These are phyloP conservation scores for Ophion ventricosus DNA, from an alignment of 2,888 invertebrate species.

Conservation along the genomic window DNA sequence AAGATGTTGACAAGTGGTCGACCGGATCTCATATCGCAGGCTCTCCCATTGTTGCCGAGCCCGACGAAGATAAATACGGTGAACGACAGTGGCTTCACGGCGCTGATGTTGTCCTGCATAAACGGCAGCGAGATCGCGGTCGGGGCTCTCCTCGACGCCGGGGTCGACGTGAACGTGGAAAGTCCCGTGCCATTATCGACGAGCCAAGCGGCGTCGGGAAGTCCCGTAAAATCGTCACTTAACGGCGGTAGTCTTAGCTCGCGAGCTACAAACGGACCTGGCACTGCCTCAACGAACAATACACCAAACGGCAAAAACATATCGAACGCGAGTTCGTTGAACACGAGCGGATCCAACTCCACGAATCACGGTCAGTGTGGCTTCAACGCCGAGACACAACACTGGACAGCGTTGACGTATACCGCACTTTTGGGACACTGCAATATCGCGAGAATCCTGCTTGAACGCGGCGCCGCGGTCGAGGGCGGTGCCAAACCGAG, in stretches of 20 bases:
- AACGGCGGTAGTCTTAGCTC: conserved; percentile 66
- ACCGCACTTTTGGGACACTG: conserved; percentile 87
- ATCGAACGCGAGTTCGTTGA: conserved; percentile 28
- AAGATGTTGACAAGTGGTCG: conserved; percentile 92
- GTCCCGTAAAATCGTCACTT: conserved; percentile 72
- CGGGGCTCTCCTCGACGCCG: conserved; percentile 89
- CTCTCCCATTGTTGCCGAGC: conserved; percentile 89
- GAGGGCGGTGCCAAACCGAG: conserved; percentile 93
- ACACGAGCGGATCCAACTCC: conserved; percentile 53
- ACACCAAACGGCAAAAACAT: conserved; percentile 77
- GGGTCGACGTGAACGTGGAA: conserved; percentile 92
- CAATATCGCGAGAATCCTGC: conserved; percentile 86
- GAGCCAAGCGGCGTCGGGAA: conserved; percentile 71
- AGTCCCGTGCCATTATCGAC: conserved; percentile 85
- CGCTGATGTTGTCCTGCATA: conserved; percentile 92
- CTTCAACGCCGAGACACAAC: conserved; percentile 87
- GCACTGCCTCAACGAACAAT: conserved; percentile 68
- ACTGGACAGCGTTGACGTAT: conserved; percentile 96
- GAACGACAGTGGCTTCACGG: conserved; percentile 91
- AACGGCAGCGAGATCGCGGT: conserved; percentile 92
- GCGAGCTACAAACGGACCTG: conserved; percentile 67
- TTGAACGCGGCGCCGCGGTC: conserved; percentile 92
- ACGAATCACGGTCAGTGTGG: conserved; percentile 68
- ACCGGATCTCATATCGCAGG: conserved; percentile 91
- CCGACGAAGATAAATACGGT: conserved; percentile 90